Evolutionary conservation across 2,888 invertebrate genomes (phyloP).

Genomic region (Charanyca ferruginea): DNA sequence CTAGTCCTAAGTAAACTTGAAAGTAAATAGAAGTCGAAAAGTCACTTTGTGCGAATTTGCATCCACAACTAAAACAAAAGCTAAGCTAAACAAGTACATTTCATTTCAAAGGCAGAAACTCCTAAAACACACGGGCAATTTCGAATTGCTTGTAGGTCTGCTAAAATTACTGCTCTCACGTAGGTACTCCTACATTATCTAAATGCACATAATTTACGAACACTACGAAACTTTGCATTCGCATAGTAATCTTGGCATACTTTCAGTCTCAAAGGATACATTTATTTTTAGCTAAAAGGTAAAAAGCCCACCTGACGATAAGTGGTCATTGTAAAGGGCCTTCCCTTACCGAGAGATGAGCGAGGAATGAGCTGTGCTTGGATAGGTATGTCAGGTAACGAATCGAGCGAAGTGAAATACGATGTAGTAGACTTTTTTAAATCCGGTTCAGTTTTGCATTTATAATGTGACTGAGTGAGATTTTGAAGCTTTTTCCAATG

Average conservation of each 20-base stretch:
- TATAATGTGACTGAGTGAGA: slow-evolving; percentile 17
- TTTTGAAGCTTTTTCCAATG: slow-evolving; percentile 18
- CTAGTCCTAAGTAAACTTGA: no score
- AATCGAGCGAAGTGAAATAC: background rate
- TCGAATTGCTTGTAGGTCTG: slow-evolving; percentile 20
- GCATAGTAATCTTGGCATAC: slow-evolving; percentile 54
- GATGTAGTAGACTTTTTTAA: slow-evolving; percentile 7
- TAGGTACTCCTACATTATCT: slow-evolving; percentile 43
- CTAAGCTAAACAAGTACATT: background rate
- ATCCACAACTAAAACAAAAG: background rate
- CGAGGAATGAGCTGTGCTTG: slow-evolving; percentile 23
- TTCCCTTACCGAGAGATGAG: slow-evolving; percentile 25
- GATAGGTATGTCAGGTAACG: no score
- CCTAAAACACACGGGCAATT: slow-evolving; percentile 28
- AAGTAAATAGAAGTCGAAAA: background rate
- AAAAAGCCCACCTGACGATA: slow-evolving; percentile 64
- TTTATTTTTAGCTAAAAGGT: slow-evolving; percentile 63
- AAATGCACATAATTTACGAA: slow-evolving; percentile 59
- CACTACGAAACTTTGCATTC: slow-evolving; percentile 47
- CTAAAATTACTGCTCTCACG: slow-evolving; percentile 39
- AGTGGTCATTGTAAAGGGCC: slow-evolving; percentile 55
- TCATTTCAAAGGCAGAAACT: background rate
- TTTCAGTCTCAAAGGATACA: slow-evolving; percentile 57
- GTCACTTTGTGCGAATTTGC: background rate
- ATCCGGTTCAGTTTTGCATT: slow-evolving; percentile 28